Evolutionary conservation across 2,888 invertebrate genomes (phyloP).

Genomic region (Cremastinae sp.): DNA sequence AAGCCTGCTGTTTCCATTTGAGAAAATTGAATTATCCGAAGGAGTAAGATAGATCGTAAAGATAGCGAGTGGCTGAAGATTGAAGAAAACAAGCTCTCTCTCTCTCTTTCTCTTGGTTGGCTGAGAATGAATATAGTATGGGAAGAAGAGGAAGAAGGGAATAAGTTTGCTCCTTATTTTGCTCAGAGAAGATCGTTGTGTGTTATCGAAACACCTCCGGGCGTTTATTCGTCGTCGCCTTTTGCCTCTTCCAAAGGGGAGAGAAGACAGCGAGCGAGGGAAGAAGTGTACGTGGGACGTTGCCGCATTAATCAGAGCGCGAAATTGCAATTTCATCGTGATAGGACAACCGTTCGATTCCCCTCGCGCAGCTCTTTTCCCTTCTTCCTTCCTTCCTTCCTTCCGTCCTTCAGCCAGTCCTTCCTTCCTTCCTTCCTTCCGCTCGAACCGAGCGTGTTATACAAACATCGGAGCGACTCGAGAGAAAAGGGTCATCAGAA

Average conservation of each 20-base stretch:
- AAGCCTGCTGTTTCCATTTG: constrained; percentile 19
- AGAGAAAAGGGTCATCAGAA: constrained; percentile 10
- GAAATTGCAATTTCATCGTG: constrained; percentile 64
- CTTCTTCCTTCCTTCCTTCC: neutral
- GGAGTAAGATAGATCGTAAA: constrained; percentile 25
- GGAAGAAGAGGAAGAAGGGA: neutral
- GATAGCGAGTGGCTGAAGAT: constrained; percentile 28
- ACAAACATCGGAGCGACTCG: neutral
- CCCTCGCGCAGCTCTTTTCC: constrained; percentile 13
- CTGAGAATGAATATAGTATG: no score
- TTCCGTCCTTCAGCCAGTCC: neutral
- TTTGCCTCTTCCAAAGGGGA: neutral
- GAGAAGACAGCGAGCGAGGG: constrained; percentile 9
- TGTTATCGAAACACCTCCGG: constrained; percentile 52
- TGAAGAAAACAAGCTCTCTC: constrained; percentile 25
- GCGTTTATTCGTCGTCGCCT: constrained; percentile 45
- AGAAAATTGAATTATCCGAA: constrained; percentile 46
- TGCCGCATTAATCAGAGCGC: constrained; percentile 59
- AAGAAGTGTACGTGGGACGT: constrained; percentile 41
- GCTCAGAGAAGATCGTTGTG: neutral
- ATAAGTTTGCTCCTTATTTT: constrained; percentile 2
- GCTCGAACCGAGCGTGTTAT: neutral
- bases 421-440: neutral
- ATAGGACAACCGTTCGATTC: constrained; percentile 23
- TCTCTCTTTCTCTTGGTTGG: neutral